Evolutionary conservation across 2,797 vertebrate genomes (phyloP).

Genomic region (Mareca penelope): DNA sequence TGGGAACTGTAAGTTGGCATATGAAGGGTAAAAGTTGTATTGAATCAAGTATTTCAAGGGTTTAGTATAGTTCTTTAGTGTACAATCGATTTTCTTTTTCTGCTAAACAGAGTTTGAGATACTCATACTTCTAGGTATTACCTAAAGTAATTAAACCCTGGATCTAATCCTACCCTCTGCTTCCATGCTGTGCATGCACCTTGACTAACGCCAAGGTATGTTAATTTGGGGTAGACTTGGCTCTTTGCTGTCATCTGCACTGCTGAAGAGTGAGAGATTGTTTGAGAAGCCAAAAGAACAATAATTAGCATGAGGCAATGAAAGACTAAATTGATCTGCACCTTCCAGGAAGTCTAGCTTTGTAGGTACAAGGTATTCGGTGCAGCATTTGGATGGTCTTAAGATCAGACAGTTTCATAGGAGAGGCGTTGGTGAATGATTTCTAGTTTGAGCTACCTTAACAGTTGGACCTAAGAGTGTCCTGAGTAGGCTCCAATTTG

Average conservation of each 20-base stretch:
- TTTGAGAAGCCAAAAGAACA: not conserved
- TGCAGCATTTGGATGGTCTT: not conserved
- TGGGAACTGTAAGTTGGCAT: not conserved
- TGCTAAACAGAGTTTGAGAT: not conserved
- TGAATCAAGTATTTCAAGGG: not conserved
- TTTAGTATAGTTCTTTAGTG: not conserved
- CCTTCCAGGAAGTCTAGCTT: not conserved
- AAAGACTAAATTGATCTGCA: not conserved
- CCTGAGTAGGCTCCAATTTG: not conserved
- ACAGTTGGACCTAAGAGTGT: not conserved
- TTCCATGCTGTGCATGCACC: not conserved
- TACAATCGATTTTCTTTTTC: not conserved
- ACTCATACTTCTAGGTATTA: not conserved
- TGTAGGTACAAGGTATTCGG: not conserved
- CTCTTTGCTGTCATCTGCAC: not conserved
- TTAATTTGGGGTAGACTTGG: not conserved
- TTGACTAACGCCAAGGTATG: not conserved
- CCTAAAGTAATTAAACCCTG: not conserved
- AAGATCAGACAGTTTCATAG: not conserved
- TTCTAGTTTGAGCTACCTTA: not conserved
- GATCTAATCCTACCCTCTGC: fast-evolving
- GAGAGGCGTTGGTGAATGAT: not conserved
- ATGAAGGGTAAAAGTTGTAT: not conserved
- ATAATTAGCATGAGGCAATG: not conserved
- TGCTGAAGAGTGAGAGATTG: not conserved